These are phyloP conservation scores for Drosophila oshimai DNA, from an alignment of 1,140 invertebrate genomes.

Conservation along the genomic window DNA sequence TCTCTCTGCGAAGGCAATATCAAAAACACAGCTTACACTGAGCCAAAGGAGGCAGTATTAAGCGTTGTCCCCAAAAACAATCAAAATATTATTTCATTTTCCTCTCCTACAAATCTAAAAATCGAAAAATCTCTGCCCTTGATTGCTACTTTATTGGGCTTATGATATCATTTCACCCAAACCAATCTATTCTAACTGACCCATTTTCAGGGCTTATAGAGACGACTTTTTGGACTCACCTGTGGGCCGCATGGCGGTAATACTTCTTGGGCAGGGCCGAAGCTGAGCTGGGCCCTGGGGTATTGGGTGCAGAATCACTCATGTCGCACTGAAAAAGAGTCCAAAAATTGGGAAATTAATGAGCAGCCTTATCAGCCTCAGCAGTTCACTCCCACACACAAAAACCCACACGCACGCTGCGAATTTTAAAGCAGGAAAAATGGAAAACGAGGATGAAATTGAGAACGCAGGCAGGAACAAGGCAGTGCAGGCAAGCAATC, in stretches of 20 bases:
- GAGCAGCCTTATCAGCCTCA: not conserved
- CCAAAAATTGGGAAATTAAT: not conserved
- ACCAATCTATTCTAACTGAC: not conserved
- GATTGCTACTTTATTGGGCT: not conserved
- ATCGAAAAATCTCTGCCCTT: too few species aligned
- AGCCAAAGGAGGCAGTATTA: too few species aligned
- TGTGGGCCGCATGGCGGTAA: conserved; percentile 68
- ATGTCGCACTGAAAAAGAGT: conserved; percentile 51
- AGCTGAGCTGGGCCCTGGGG: conserved; percentile 45
- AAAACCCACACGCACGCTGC: not conserved
- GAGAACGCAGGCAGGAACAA: conserved; percentile 11
- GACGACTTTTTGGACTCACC: conserved; percentile 34
- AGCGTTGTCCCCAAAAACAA: too few species aligned
- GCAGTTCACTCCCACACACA: too few species aligned
- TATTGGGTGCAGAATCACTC: conserved; percentile 71
- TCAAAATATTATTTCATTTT: too few species aligned
- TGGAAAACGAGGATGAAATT: conserved; percentile 8
- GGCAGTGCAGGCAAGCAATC: conserved; percentile 20
- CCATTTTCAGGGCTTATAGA: not conserved
- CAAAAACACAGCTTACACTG: not conserved
- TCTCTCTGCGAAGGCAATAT: conserved; percentile 7
- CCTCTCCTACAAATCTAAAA: too few species aligned
- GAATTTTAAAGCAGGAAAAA: conserved; percentile 1
- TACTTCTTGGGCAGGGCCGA: conserved; percentile 61
- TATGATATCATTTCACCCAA: not conserved